A percentile compares a stretch with the other conserved stretches of the same genome.
Evolutionary conservation across 2,113 vertebrate species (phyloP).

Genomic region (Xenopus tropicalis): UCB_Xtro_10.0 CM004445.2:98631001-98631500

Average conservation of each 20-base stretch:
- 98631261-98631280: not conserved
- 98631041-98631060: not conserved
- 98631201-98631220: conserved; percentile 10
- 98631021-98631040: conserved; percentile 1
- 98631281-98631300: conserved; percentile 19
- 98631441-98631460: too few relatives aligned
- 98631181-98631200: not conserved
- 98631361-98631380: not conserved
- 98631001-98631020: not conserved
- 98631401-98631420: too few relatives aligned
- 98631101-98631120: conserved; percentile 10
- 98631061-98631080: not conserved
- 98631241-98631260: not conserved
- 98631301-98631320: not conserved
- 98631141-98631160: not conserved
- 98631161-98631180: conserved; percentile 14
- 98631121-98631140: conserved; percentile 16
- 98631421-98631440: too few relatives aligned
- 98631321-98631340: conserved; percentile 4
- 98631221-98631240: not conserved
- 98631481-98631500: too few relatives aligned
- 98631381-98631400: not conserved
- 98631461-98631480: too few relatives aligned
- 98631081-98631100: conserved; percentile 15
- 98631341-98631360: not conserved